Conservation (phyloP, 2,888 invertebrate species). For the Odontothrips loti region DNA sequence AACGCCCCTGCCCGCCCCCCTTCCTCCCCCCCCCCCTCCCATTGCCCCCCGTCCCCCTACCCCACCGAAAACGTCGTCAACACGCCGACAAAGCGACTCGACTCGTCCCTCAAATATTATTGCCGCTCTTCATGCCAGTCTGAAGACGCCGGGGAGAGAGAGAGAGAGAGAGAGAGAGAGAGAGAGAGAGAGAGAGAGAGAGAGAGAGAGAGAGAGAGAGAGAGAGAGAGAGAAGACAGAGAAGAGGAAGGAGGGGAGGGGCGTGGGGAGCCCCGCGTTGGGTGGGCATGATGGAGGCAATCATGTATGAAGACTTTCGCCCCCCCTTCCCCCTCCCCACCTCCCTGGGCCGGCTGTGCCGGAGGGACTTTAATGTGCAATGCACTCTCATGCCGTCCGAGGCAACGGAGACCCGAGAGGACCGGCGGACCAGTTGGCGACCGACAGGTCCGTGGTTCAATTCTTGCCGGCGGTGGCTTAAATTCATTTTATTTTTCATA, state of each 20-base stretch:
- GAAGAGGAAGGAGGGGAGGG: not conserved
- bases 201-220: not conserved
- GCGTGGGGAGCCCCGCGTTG: too few relatives aligned
- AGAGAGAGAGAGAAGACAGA: not conserved
- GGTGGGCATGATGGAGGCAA: not conserved
- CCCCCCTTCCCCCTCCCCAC: not conserved
- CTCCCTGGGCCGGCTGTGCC: not conserved
- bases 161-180: not conserved
- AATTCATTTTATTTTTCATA: too few relatives aligned
- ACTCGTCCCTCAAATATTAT: slow-evolving; percentile 3
- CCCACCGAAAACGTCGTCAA: too few relatives aligned
- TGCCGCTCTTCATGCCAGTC: slow-evolving; percentile 1
- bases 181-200: not conserved
- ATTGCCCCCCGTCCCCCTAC: too few relatives aligned
- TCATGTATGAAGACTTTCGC: not conserved
- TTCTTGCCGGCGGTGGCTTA: too few relatives aligned
- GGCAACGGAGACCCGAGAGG: not conserved
- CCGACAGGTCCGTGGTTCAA: too few relatives aligned
- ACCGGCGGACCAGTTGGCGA: too few relatives aligned
- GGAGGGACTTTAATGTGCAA: not conserved
- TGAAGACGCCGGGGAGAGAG: not conserved
- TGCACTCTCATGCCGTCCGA: not conserved
- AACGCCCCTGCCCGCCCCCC: not conserved
- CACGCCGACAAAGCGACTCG: too few relatives aligned
- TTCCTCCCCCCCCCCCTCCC: not conserved